Conservation (phyloP, 2,888 invertebrate species). For the Physocephala rufipes region DNA sequence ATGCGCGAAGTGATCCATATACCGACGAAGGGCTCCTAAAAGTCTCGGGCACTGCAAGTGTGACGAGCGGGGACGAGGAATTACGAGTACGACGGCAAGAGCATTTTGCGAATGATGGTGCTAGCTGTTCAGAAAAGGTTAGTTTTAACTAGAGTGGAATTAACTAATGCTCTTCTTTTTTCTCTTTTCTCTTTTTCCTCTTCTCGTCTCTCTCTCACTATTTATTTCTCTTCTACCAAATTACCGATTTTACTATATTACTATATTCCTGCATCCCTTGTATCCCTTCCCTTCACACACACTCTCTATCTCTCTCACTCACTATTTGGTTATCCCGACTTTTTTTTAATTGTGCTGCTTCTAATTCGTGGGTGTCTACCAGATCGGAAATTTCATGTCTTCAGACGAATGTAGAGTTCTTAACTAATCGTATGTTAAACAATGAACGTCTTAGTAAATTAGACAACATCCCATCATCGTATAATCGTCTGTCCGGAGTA, state of each 20-base stretch:
- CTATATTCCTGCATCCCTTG: constrained; percentile 32
- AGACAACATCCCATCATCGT: constrained; percentile 59
- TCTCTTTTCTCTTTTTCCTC: constrained; percentile 41
- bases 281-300: constrained; percentile 30
- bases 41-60: constrained; percentile 18
- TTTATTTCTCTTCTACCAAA: constrained; percentile 37
- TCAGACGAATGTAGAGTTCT: constrained; percentile 66
- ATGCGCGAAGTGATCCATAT: constrained; percentile 33
- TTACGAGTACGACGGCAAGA: constrained; percentile 53
- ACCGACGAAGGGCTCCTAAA: not conserved
- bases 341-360: constrained; percentile 19
- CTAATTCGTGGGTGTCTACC: not conserved
- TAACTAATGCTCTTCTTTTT: constrained; percentile 49
- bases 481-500: constrained; percentile 59
- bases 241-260: constrained; percentile 36
- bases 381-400: constrained; percentile 66
- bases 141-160: constrained; percentile 44
- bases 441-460: constrained; percentile 64
- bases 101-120: constrained; percentile 45
- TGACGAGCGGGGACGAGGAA: constrained; percentile 44
- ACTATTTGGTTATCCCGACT: constrained; percentile 24
- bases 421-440: constrained; percentile 64
- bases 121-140: constrained; percentile 46
- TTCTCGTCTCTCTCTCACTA: constrained; percentile 41
- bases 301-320: not conserved